A percentile compares a stretch with the other conserved stretches of the same genome.
These are phyloP conservation scores for Eonycteris spelaea DNA, from an alignment of 2,113 vertebrate genomes.

Conservation along the genomic window DNA sequence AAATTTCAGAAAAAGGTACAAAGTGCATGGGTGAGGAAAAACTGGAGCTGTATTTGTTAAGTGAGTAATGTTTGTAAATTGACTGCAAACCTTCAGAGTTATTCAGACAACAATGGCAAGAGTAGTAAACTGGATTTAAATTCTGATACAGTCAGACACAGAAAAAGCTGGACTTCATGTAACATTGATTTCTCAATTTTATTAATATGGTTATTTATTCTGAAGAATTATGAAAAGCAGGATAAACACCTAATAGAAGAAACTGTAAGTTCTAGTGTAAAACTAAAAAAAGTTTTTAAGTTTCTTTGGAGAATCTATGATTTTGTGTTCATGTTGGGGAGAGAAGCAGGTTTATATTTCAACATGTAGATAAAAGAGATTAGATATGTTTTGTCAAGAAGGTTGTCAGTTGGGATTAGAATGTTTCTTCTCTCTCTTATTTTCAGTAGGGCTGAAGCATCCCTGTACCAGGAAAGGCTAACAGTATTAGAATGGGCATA, in stretches of 20 bases:
- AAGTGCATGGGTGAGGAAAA: not conserved
- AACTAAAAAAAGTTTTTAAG: not conserved
- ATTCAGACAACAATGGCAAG: not conserved
- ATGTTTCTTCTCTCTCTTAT: not conserved
- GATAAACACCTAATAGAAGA: not conserved
- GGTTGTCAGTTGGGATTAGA: not conserved
- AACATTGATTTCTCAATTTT: not conserved
- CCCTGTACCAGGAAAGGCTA: not conserved
- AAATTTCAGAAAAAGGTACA: not conserved
- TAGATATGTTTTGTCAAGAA: not conserved
- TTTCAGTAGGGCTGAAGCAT: not conserved
- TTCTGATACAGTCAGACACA: not conserved
- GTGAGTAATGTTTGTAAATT: not conserved
- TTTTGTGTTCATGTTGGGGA: not conserved
- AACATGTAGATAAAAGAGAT: not conserved
- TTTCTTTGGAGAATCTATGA: not conserved
- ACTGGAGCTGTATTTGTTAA: not conserved
- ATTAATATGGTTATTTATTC: not conserved
- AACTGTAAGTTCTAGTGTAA: not conserved
- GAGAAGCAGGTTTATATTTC: not conserved
- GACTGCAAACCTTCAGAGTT: not conserved
- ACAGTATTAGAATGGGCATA: not conserved
- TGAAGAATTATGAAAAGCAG: not conserved
- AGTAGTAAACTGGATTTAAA: not conserved
- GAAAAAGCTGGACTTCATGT: not conserved